Conservation (phyloP, 2,797 vertebrate species). For the Danionella dracula region DNA sequence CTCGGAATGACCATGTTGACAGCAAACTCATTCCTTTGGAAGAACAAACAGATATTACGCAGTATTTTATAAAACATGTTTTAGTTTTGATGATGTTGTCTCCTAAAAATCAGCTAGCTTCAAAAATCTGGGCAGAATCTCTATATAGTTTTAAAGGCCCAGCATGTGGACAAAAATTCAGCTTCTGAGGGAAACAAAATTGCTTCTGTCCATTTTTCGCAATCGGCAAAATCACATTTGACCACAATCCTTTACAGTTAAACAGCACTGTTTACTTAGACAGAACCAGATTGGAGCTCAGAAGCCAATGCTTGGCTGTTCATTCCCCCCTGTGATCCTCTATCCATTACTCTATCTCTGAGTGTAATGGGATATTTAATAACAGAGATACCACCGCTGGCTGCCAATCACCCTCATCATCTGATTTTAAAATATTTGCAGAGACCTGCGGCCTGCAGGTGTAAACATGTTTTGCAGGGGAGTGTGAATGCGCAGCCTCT, state of each 20-base stretch:
- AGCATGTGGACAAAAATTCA: background rate
- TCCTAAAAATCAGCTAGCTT: too few relatives aligned
- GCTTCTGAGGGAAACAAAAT: background rate
- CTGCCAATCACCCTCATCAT: conserved; percentile 38
- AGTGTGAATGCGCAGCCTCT: conserved; percentile 11
- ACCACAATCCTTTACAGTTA: conserved; percentile 9
- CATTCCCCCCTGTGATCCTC: conserved; percentile 19
- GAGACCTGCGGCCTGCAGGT: conserved; percentile 29
- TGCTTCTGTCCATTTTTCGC: background rate
- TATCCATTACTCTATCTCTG: conserved; percentile 25
- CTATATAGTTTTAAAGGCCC: background rate
- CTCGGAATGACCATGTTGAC: too few relatives aligned
- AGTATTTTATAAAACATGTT: too few relatives aligned
- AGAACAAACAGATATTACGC: too few relatives aligned
- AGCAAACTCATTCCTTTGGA: too few relatives aligned
- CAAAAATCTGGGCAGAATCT: too few relatives aligned
- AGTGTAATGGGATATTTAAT: conserved; percentile 38
- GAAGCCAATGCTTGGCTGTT: background rate
- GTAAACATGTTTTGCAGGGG: conserved; percentile 30
- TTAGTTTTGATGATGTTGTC: too few relatives aligned
- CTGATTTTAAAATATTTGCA: conserved; percentile 38
- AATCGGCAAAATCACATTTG: conserved; percentile 16
- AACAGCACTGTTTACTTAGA: conserved; percentile 9
- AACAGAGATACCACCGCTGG: conserved; percentile 21
- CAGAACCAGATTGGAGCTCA: background rate